These are phyloP conservation scores for mouse (Mus musculus) DNA, from an alignment of 2,113 vertebrate genomes.

Conservation along the genomic window DNA sequence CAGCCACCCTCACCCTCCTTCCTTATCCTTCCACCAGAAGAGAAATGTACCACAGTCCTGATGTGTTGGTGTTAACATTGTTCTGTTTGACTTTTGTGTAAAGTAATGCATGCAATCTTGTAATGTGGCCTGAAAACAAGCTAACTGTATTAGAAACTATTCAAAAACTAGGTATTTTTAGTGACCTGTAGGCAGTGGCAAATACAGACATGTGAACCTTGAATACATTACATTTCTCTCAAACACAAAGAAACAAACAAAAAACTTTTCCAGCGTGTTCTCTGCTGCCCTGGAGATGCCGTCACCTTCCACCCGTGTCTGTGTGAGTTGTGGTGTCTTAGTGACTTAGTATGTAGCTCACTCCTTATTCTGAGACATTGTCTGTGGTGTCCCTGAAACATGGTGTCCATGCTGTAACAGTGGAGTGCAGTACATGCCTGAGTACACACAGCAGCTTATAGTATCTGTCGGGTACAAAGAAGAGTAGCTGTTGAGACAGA, in stretches of 20 bases:
- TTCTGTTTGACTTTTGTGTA: slow-evolving; percentile 33
- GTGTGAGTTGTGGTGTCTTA: slow-evolving; percentile 11
- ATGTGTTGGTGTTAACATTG: not conserved
- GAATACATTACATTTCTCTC: slow-evolving; percentile 61
- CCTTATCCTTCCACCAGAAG: not conserved
- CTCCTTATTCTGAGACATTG: not conserved
- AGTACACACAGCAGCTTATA: not conserved
- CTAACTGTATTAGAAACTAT: not conserved
- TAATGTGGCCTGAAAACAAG: slow-evolving; percentile 42
- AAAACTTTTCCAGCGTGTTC: not conserved
- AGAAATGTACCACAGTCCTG: not conserved
- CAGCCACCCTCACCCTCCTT: not conserved
- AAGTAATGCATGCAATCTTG: slow-evolving; percentile 54
- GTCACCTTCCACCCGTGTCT: slow-evolving; percentile 2
- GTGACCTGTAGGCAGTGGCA: not conserved
- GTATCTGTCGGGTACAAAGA: too few species aligned
- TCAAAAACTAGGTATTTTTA: not conserved
- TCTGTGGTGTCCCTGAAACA: not conserved
- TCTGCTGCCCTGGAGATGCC: not conserved
- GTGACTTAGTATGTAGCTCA: not conserved
- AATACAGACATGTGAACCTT: not conserved
- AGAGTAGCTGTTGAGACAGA: not conserved
- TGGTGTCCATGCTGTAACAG: not conserved
- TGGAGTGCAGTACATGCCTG: not conserved
- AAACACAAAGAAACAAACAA: not conserved